Base-by-base conservation (phyloP, 2,888 invertebrate species). In the Notodonta dromedarius region DNA sequence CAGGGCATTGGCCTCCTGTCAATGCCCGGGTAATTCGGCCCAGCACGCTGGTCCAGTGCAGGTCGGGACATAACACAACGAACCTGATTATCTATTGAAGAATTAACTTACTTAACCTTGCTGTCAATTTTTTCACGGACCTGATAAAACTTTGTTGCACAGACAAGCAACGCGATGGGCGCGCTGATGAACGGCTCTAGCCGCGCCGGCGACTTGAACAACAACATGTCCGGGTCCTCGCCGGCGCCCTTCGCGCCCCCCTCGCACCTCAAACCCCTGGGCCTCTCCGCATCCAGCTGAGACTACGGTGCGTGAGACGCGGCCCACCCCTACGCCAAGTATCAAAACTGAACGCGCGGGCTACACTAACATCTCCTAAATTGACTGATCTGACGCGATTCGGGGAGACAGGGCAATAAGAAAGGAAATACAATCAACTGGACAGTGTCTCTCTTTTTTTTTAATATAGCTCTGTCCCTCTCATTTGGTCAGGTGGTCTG, bases 241-340 rank as follows among this genome's bases (percentile, higher is more conserved):
- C 86, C 92, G 53, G 91, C 92, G 16, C 81, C 90, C 46, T 91
- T 90, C 80, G 78, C 84, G 62, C 86, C 94, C 2, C 94, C 94
- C 65, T 87, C 94, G 76, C 95, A 94, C 87, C 93, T 94, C 80
- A 93, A 94, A 78, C 93, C 95, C 63, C 93, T 95, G 62, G 94
- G 95, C 60, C 90, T 95, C 53, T 95, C 95, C 0, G 94, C 95
- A 83, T 93, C 95, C 83, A 95, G 95, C 95, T 95, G 95, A 95
- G 95, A 94, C 79, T 93, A 89, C 52, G 91, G 91, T 76, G 85
- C 84, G 72, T 89, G 94, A 93, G 93, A 92, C 79, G 78, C 86
- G 80, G 85, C 87, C 74, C 92, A 90, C 76, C 91, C 91, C 65
- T 93, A 93, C 84, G 85, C 88, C 76, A 91, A 91, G 86, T 92